Conservation (phyloP, 2,113 vertebrate genomes). For the Zapornia atra region DNA sequence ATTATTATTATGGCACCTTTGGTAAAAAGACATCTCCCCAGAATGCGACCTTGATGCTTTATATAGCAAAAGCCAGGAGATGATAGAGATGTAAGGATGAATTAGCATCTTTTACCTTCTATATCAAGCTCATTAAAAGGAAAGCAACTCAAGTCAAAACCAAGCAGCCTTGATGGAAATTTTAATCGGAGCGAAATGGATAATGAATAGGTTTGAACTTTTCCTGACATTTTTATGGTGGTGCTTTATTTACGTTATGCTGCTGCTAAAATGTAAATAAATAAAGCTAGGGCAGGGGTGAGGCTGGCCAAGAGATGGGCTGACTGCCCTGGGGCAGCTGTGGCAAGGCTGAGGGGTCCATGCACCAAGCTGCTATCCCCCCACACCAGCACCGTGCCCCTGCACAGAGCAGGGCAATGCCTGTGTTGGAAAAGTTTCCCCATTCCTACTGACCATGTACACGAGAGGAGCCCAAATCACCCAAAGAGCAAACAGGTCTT, state of each 20-base stretch:
- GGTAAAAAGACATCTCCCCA: constrained; percentile 86
- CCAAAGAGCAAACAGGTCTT: rapidly evolving
- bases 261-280: constrained; percentile 70
- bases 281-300: neutral
- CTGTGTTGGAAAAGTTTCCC: rapidly evolving
- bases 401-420: rapidly evolving
- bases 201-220: constrained; percentile 86
- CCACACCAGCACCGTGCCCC: rapidly evolving
- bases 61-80: constrained; percentile 80
- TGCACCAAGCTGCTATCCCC: neutral
- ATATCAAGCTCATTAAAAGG: constrained; percentile 79
- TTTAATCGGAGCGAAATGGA: constrained; percentile 79
- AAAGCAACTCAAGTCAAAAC: constrained; percentile 77
- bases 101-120: constrained; percentile 82
- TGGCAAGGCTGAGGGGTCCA: too few species aligned
- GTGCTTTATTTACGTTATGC: constrained; percentile 75
- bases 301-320: neutral
- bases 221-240: constrained; percentile 74
- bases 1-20: constrained; percentile 88
- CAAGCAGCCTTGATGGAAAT: constrained; percentile 78
- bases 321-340: rapidly evolving
- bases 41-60: constrained; percentile 86
- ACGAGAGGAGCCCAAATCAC: rapidly evolving
- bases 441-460: rapidly evolving
- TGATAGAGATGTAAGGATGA: constrained; percentile 80